Percentiles rank a stretch among this genome's conserved stretches.
phyloP scores from a whole-genome alignment of 2,113 vertebrate species.

The Girardinichthys multiradiatus region DNA sequence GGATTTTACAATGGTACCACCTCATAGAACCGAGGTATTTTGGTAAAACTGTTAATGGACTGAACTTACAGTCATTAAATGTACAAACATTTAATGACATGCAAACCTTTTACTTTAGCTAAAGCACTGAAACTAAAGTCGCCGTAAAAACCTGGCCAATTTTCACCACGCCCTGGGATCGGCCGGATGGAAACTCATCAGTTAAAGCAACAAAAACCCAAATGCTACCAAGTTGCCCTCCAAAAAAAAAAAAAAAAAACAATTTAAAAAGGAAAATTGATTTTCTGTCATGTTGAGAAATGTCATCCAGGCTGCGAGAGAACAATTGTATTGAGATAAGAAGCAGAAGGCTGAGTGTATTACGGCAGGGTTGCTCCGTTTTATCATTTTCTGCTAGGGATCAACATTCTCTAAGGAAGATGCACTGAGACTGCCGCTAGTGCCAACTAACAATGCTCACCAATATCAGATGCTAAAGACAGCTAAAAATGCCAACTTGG shows the following conservation, averaged over 20 bases:
- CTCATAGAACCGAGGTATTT: not conserved
- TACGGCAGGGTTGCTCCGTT: not conserved
- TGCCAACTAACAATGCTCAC: too few relatives aligned
- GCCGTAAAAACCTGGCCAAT: not conserved
- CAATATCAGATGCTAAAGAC: too few relatives aligned
- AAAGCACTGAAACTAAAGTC: not conserved
- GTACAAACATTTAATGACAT: not conserved
- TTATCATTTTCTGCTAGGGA: not conserved
- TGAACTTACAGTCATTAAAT: not conserved
- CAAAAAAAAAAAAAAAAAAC: too few relatives aligned
- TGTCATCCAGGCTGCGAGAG: too few relatives aligned
- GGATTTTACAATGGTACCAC: not conserved
- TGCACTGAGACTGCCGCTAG: not conserved
- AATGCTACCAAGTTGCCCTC: too few relatives aligned
- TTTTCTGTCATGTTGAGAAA: too few relatives aligned
- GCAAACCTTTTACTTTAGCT: not conserved
- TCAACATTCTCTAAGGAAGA: not conserved
- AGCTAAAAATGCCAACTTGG: not conserved
- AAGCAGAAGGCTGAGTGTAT: not conserved
- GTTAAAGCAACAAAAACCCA: not conserved
- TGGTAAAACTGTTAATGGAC: not conserved
- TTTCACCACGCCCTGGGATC: not conserved
- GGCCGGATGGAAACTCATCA: not conserved
- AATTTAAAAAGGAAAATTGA: not conserved
- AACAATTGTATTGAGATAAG: not conserved